Conservation (phyloP, 1,140 invertebrate genomes). For the Drosophila ficusphila region DNA sequence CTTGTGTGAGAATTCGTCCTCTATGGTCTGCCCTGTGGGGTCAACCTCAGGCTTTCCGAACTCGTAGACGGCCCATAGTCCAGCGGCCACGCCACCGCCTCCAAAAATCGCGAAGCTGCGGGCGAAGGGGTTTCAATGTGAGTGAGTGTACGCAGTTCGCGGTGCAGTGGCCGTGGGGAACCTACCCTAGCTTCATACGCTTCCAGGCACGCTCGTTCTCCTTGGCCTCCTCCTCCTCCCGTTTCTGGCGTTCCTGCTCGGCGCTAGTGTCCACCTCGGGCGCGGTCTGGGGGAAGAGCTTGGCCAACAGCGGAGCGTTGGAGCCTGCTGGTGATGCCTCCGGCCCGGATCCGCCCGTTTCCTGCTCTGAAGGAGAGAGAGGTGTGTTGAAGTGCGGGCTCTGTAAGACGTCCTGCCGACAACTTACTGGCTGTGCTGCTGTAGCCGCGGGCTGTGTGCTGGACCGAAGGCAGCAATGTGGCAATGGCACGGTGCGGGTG, state of each 20-base stretch:
- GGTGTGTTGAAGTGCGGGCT: not conserved
- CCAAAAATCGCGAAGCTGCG: constrained; percentile 86
- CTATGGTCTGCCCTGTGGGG: constrained; percentile 89
- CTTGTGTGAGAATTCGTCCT: constrained; percentile 92
- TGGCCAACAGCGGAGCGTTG: constrained; percentile 58
- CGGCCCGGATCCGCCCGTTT: not conserved
- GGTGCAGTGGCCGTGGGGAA: not conserved
- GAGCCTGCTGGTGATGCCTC: not conserved
- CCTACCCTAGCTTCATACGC: constrained; percentile 86
- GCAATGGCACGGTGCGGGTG: not conserved
- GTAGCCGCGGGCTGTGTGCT: constrained; percentile 14
- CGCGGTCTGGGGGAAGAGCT: constrained; percentile 81
- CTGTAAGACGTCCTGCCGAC: too few species aligned
- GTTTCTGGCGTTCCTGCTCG: constrained; percentile 71
- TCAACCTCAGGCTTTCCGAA: constrained; percentile 90
- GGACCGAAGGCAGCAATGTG: not conserved
- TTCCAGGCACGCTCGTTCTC: constrained; percentile 87
- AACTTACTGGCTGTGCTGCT: constrained; percentile 21
- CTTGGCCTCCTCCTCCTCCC: constrained; percentile 82
- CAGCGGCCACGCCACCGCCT: constrained; percentile 84
- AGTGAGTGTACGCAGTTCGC: not conserved
- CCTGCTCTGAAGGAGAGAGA: not conserved
- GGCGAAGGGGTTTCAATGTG: not conserved
- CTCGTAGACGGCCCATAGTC: constrained; percentile 87
- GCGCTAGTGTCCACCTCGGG: constrained; percentile 52